A percentile compares a stretch with the other conserved stretches of the same genome.
Conservation (phyloP, 2,113 vertebrate genomes). For the Hippocampus abdominalis region DNA sequence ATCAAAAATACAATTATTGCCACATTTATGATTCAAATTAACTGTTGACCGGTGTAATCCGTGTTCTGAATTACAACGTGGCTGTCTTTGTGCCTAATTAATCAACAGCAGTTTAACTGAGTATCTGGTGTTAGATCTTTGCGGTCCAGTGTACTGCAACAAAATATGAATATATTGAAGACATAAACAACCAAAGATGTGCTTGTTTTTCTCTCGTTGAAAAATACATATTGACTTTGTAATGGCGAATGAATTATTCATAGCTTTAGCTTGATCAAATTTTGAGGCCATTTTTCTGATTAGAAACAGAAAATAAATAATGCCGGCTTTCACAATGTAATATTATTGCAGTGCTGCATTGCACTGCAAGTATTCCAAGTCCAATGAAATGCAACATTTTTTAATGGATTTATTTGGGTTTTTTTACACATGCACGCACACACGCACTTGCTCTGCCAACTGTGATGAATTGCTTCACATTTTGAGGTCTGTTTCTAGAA, state of each 20-base stretch:
- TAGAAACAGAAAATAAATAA: neutral
- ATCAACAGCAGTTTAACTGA: too few relatives aligned
- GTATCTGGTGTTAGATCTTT: too few relatives aligned
- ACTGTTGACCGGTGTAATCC: too few relatives aligned
- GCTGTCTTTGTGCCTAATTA: too few relatives aligned
- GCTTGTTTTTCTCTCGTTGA: neutral
- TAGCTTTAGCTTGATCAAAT: neutral
- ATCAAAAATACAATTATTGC: too few relatives aligned
- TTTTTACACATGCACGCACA: neutral
- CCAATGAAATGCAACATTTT: neutral
- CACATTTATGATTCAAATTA: too few relatives aligned
- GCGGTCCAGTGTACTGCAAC: neutral
- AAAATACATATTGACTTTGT: neutral
- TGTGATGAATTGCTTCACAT: conserved; percentile 34
- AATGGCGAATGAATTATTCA: neutral
- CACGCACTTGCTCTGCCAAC: neutral
- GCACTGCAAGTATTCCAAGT: neutral
- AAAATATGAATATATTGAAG: neutral
- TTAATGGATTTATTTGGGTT: too few relatives aligned
- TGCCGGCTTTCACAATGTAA: neutral
- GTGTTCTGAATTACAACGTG: too few relatives aligned
- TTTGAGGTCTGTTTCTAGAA: conserved; percentile 30
- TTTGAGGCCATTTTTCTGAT: neutral
- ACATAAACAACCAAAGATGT: neutral
- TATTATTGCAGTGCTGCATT: neutral